phyloP scores from a whole-genome alignment of 1,140 invertebrate species.

The Drosophila persimilis region DNA sequence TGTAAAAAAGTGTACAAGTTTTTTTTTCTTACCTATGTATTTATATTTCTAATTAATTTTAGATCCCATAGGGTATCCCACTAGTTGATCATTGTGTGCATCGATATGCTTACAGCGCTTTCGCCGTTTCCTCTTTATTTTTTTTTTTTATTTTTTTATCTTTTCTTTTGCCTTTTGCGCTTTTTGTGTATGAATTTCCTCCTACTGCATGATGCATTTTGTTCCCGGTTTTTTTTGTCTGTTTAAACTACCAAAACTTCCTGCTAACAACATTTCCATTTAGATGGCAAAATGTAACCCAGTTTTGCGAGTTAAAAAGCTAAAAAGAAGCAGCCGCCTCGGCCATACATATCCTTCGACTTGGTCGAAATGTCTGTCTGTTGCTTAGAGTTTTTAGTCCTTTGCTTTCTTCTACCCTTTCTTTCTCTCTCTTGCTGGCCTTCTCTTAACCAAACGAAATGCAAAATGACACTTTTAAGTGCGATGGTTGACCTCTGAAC shows the following conservation, averaged over 20 bases:
- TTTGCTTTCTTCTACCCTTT: conserved; percentile 50
- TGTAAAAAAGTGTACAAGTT: too few relatives aligned
- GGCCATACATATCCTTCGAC: conserved; percentile 37
- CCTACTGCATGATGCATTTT: conserved; percentile 49
- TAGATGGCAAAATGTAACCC: conserved; percentile 68
- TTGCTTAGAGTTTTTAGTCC: conserved; percentile 27
- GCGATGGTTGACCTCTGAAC: conserved; percentile 78
- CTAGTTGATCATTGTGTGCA: not conserved
- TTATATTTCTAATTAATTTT: too few relatives aligned
- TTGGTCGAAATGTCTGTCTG: conserved; percentile 1
- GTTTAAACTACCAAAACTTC: conserved; percentile 48
- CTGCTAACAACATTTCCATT: conserved; percentile 72
- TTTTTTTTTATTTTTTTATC: not conserved
- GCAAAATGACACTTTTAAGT: conserved; percentile 80
- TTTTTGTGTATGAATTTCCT: conserved; percentile 29
- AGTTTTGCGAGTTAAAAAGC: conserved; percentile 55
- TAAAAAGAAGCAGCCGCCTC: conserved; percentile 23
- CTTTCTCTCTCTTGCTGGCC: conserved; percentile 7
- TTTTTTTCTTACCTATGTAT: too few relatives aligned
- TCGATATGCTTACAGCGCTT: not conserved
- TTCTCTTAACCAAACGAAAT: conserved; percentile 47
- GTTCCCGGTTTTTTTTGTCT: conserved; percentile 14
- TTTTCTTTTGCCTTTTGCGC: not conserved
- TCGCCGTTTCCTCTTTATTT: not conserved
- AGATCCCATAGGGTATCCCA: too few relatives aligned